phyloP scores from a whole-genome alignment of 2,113 vertebrate genomes.

The Motacilla alba region DNA sequence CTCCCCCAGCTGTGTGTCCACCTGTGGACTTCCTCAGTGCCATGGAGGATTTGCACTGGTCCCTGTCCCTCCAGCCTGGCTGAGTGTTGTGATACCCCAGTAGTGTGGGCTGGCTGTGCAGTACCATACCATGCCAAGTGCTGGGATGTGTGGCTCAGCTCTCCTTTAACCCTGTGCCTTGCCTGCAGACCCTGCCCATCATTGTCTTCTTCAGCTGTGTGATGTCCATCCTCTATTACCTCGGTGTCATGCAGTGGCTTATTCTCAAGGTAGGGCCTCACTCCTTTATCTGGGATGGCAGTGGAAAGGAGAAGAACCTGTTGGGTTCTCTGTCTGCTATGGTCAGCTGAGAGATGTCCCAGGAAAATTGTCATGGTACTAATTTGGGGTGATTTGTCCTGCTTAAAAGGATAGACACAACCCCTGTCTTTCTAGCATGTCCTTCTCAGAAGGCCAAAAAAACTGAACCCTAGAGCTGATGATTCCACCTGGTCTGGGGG shows the following conservation, averaged over 20 bases:
- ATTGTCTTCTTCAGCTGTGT: constrained; percentile 93
- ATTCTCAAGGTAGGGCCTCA: constrained; percentile 84
- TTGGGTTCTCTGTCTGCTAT: not conserved
- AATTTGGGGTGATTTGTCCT: not conserved
- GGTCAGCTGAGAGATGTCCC: not conserved
- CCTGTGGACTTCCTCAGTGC: not conserved
- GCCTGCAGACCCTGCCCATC: constrained; percentile 83
- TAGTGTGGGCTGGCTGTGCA: not conserved
- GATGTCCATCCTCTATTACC: constrained; percentile 91
- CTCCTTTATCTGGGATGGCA: not conserved
- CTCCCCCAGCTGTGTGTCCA: not conserved
- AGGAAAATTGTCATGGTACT: not conserved
- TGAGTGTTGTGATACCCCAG: not conserved
- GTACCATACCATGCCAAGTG: not conserved
- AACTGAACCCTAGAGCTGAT: not conserved
- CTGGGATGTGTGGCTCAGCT: not conserved
- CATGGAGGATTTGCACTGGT: not conserved
- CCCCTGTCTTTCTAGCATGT: accelerated
- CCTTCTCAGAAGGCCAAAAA: not conserved
- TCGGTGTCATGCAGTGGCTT: constrained; percentile 90
- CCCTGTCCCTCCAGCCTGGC: not conserved
- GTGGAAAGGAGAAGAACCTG: not conserved
- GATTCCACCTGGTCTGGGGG: not conserved
- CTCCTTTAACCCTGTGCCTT: not conserved
- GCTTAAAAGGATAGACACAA: not conserved